A percentile compares a stretch with the other conserved stretches of the same genome.
Conservation (phyloP, 1,140 invertebrate genomes). For the Macrostomum lignano region DNA sequence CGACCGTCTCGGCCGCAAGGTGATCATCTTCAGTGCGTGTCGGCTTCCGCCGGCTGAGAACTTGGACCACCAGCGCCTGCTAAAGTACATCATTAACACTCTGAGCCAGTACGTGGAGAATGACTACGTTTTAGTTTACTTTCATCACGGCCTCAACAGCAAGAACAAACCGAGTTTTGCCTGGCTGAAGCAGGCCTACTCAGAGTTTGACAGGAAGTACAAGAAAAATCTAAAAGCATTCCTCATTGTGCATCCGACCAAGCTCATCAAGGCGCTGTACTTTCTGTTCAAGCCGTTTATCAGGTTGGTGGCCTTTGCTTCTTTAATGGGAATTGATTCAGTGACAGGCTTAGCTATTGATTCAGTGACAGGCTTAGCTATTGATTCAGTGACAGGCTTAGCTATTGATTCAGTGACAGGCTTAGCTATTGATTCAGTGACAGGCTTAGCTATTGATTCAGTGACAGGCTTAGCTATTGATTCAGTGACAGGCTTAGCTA, state of each 20-base stretch:
- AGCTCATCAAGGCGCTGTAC: slow-evolving; percentile 79
- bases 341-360: too few species aligned
- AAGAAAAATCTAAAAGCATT: slow-evolving; percentile 95
- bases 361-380: too few species aligned
- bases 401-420: too few species aligned
- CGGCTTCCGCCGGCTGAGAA: slow-evolving; percentile 56
- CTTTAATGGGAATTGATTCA: too few species aligned
- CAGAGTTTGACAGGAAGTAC: slow-evolving; percentile 87
- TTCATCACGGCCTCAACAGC: slow-evolving; percentile 79
- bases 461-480: too few species aligned
- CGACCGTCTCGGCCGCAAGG: slow-evolving; percentile 57
- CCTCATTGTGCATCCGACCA: slow-evolving; percentile 89
- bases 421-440: too few species aligned
- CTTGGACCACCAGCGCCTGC: slow-evolving; percentile 48
- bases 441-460: too few species aligned
- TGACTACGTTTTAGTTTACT: slow-evolving; percentile 95
- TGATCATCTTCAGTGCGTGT: slow-evolving; percentile 76
- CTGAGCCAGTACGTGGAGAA: slow-evolving; percentile 90
- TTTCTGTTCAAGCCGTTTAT: slow-evolving; percentile 76
- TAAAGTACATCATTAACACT: slow-evolving; percentile 71
- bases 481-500: too few species aligned
- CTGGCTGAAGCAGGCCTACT: slow-evolving; percentile 90
- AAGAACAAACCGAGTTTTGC: slow-evolving; percentile 78
- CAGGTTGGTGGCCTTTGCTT: too few species aligned
- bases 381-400: too few species aligned